Conservation (phyloP, 2,797 vertebrate species). For the Ctenosaura bakeri region DNA sequence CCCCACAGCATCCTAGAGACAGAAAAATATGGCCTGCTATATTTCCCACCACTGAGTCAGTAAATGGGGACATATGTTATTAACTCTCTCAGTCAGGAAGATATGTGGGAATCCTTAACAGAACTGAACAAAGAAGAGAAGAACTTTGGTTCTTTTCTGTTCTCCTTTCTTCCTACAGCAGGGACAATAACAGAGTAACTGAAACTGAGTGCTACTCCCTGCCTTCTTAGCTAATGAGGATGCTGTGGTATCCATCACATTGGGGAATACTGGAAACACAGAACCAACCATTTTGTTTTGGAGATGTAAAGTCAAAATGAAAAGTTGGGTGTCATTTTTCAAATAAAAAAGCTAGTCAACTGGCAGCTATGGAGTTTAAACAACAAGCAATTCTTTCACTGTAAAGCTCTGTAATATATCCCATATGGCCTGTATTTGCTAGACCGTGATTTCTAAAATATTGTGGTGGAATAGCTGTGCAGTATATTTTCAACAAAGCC, state of each 20-base stretch:
- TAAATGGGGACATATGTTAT: neutral
- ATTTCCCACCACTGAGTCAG: too few relatives aligned
- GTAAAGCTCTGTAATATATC: constrained; percentile 37
- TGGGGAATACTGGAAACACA: neutral
- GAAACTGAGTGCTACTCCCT: neutral
- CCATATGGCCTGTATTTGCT: neutral
- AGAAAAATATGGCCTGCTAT: too few relatives aligned
- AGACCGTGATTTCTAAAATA: constrained; percentile 19
- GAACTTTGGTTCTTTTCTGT: neutral
- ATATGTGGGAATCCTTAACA: neutral
- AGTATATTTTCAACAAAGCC: constrained; percentile 2
- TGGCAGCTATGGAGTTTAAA: constrained; percentile 7
- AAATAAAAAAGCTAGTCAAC: constrained; percentile 22
- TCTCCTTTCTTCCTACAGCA: neutral
- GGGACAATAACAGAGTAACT: constrained; percentile 13
- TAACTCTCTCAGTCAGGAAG: neutral
- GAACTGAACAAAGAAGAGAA: neutral
- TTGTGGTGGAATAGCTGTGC: constrained; percentile 46
- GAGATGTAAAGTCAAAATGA: constrained; percentile 25
- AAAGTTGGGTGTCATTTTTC: constrained; percentile 31
- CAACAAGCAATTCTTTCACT: constrained; percentile 38
- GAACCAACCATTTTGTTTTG: constrained; percentile 38
- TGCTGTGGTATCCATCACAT: constrained; percentile 20
- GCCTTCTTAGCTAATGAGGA: neutral
- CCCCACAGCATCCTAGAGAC: too few relatives aligned